Percentiles rank a stretch among this genome's conserved stretches.
Conservation (phyloP, 1,140 invertebrate genomes). For the Heliconius eleuchia region DNA sequence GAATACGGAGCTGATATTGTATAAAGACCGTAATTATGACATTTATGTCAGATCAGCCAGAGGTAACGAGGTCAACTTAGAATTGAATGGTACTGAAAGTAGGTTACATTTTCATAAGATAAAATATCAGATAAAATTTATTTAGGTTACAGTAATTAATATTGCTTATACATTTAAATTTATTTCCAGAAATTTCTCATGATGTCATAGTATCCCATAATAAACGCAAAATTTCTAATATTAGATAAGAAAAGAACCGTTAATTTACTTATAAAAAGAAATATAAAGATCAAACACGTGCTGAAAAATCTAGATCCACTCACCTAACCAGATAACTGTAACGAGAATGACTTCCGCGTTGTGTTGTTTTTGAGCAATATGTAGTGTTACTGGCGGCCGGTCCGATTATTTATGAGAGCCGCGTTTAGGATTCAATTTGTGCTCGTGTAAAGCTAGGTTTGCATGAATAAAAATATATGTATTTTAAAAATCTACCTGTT, state of each 20-base stretch:
- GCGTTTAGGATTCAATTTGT: conserved; percentile 74
- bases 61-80: not conserved
- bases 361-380: conserved; percentile 68
- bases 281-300: conserved; percentile 32
- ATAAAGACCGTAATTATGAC: not conserved
- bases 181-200: not conserved
- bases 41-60: not conserved
- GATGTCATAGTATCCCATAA: not conserved
- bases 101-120: not conserved
- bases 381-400: conserved; percentile 51
- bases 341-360: conserved; percentile 51
- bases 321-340: conserved; percentile 38
- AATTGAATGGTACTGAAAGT: conserved; percentile 3
- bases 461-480: conserved; percentile 76
- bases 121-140: not conserved
- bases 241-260: not conserved
- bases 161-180: not conserved
- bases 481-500: conserved; percentile 77
- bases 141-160: not conserved
- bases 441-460: conserved; percentile 77
- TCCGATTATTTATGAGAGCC: conserved; percentile 73
- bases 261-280: conserved; percentile 9
- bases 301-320: conserved; percentile 36
- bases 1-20: not conserved
- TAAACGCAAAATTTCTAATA: not conserved